phyloP scores from a whole-genome alignment of 2,888 invertebrate genomes.

The Micropterix aruncella region DNA sequence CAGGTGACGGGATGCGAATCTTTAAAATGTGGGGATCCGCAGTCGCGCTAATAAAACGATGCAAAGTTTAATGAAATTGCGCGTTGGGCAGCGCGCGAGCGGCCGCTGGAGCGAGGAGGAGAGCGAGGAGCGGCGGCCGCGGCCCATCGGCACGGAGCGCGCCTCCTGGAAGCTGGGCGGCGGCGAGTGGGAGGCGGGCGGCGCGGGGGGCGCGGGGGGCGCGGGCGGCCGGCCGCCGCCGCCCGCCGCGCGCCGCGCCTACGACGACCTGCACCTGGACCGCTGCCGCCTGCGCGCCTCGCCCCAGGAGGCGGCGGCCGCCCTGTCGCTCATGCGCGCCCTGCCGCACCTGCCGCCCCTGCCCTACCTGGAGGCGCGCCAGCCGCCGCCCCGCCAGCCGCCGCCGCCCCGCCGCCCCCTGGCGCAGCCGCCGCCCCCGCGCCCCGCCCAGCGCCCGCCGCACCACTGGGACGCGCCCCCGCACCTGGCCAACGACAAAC shows the following conservation, averaged over 20 bases:
- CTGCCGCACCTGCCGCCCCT: constrained; percentile 31
- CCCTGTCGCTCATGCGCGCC: too few species aligned
- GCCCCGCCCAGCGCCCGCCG: constrained; percentile 12
- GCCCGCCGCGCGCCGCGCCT: constrained; percentile 17
- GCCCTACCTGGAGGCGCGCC: neutral
- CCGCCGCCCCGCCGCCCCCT: neutral
- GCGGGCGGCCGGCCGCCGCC: constrained; percentile 11
- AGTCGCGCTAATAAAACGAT: constrained; percentile 10
- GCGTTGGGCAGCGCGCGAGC: constrained; percentile 12
- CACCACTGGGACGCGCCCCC: constrained; percentile 24
- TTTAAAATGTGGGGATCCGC: constrained; percentile 11
- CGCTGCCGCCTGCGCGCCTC: constrained; percentile 23
- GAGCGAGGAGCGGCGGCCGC: constrained; percentile 36
- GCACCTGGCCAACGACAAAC: constrained; percentile 23
- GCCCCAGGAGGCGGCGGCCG: constrained; percentile 17
- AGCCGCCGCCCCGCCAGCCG: neutral
- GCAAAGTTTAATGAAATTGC: constrained; percentile 12
- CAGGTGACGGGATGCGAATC: too few species aligned
- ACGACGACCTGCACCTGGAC: constrained; percentile 20
- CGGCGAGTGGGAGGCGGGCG: constrained; percentile 27
- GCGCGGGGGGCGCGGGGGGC: constrained; percentile 11
- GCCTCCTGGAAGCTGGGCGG: constrained; percentile 45
- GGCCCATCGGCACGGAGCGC: constrained; percentile 75
- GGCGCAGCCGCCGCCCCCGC: constrained; percentile 11
- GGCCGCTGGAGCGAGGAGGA: constrained; percentile 13